Evolutionary conservation across 2,797 vertebrate genomes (phyloP).

Genomic region (Microctenopoma lineatum): DNA sequence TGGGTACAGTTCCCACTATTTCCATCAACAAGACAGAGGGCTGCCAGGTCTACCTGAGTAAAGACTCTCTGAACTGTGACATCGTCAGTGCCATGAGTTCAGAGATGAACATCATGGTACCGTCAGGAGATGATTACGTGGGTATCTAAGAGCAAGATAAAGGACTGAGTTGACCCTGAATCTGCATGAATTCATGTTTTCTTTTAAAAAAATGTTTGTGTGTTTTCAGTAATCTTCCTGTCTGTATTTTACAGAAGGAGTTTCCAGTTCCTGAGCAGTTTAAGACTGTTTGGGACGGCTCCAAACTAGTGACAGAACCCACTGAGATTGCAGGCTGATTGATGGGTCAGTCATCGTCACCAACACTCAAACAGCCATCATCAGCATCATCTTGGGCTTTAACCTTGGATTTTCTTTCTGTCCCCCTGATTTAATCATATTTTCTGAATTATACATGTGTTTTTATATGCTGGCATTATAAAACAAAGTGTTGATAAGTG

Average conservation of each 20-base stretch:
- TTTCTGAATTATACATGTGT: slow-evolving; percentile 16
- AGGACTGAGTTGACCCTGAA: neutral
- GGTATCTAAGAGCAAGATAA: slow-evolving; percentile 68
- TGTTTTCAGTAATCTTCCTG: neutral
- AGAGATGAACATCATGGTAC: slow-evolving; percentile 96
- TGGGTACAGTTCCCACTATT: slow-evolving; percentile 95
- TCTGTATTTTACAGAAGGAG: slow-evolving; percentile 87
- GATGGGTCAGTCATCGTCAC: slow-evolving; percentile 1
- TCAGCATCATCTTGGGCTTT: neutral
- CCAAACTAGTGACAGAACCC: slow-evolving; percentile 94
- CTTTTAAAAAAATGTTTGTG: neutral
- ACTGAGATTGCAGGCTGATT: slow-evolving; percentile 93
- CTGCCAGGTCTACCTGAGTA: slow-evolving; percentile 95
- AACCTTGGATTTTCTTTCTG: neutral
- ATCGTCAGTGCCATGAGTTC: slow-evolving; percentile 98
- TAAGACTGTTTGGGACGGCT: slow-evolving; percentile 96
- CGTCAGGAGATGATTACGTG: slow-evolving; percentile 91
- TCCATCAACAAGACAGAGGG: slow-evolving; percentile 99
- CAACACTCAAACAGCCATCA: slow-evolving; percentile 4
- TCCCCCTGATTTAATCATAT: neutral
- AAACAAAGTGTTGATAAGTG: slow-evolving; percentile 12
- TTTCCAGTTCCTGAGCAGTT: slow-evolving; percentile 98
- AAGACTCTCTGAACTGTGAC: slow-evolving; percentile 91
- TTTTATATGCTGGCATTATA: slow-evolving; percentile 10
- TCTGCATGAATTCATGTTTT: neutral